Evolutionary conservation across 2,888 invertebrate genomes (phyloP), one percentile per base, ranked within the genome.

Genomic region (Volucella inflata): DNA sequence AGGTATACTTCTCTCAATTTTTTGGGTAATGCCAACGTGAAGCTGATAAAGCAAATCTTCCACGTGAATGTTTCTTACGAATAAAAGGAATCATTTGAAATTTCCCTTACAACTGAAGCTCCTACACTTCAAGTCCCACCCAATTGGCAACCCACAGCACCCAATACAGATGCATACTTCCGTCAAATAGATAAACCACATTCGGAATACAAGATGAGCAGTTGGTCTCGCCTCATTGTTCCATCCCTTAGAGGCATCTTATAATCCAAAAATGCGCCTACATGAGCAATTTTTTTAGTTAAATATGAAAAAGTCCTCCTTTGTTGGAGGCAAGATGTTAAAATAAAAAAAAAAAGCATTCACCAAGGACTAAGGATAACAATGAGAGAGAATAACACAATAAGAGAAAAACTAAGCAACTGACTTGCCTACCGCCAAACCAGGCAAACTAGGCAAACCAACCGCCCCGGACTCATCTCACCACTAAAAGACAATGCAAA

Each of bases 401-500:
- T 46, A 46, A 77, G 38, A 60, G 21, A 50, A 64, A 48, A 68
- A 64, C 67, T 68, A 68, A 62, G 62, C 60, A 67, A 57, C 21
- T 44, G 59, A 53, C 38, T 30, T 30, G 6, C 30, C 30, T 30
- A 30, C 30, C 30, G 30, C 30, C 30, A 30, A 6, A 30, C 30
- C 30, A 30, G 48, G 50, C n/a, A 30, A 6, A 30, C 30, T 6
- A 30, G 48, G 50, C n/a, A 72, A 50, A 14, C 40, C 30, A 51
- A 21, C 57, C 67, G 42, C 62, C 60, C 30, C 64, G 21, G 42
- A 14, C 68, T 53, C 71, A 65, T 16, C 59, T 44, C 50, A 59
- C 30, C 60, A 57, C 36, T 55, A 68, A 81, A 81, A 77, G 77
- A 87, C 82, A 87, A 87, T 82, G 87, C 82, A 87, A 87, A 65